Conservation (phyloP, 2,888 invertebrate species). For the Campaea margaritaria region DNA sequence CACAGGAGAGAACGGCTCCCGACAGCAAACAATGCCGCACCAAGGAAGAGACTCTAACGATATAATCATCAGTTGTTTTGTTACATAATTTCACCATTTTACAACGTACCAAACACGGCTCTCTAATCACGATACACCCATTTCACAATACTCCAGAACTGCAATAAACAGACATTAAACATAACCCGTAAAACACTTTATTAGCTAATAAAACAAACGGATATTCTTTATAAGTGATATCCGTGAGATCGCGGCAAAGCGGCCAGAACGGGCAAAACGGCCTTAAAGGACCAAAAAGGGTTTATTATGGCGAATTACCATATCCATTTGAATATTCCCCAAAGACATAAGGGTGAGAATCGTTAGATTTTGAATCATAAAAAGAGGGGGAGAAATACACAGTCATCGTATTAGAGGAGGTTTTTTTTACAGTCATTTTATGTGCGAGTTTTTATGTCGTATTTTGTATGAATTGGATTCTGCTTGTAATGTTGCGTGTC, state of each 20-base stretch:
- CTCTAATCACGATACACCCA: conserved; percentile 1
- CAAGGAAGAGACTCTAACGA: too few relatives aligned
- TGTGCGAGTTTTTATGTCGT: conserved; percentile 32
- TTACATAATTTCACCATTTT: conserved; percentile 6
- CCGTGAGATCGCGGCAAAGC: conserved; percentile 17
- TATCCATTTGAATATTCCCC: conserved; percentile 28
- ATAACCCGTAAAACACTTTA: conserved; percentile 23
- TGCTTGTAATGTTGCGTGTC: conserved; percentile 33
- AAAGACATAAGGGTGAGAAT: conserved; percentile 26
- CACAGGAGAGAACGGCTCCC: too few relatives aligned
- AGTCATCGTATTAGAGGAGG: conserved; percentile 38
- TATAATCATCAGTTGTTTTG: too few relatives aligned
- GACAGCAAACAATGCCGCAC: too few relatives aligned
- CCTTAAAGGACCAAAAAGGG: conserved; percentile 24
- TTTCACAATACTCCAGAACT: conserved; percentile 7
- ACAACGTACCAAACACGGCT: conserved; percentile 1
- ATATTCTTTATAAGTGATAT: conserved; percentile 24
- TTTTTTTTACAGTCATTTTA: conserved; percentile 37
- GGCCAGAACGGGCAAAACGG: conserved; percentile 11
- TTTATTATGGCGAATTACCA: conserved; percentile 32
- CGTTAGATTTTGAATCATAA: conserved; percentile 29
- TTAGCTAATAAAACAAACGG: conserved; percentile 23
- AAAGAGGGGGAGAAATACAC: conserved; percentile 14
- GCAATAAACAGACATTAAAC: conserved; percentile 23
- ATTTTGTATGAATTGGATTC: conserved; percentile 30